Conservation (phyloP, 2,113 vertebrate species). For the Pao palembangensis region DNA sequence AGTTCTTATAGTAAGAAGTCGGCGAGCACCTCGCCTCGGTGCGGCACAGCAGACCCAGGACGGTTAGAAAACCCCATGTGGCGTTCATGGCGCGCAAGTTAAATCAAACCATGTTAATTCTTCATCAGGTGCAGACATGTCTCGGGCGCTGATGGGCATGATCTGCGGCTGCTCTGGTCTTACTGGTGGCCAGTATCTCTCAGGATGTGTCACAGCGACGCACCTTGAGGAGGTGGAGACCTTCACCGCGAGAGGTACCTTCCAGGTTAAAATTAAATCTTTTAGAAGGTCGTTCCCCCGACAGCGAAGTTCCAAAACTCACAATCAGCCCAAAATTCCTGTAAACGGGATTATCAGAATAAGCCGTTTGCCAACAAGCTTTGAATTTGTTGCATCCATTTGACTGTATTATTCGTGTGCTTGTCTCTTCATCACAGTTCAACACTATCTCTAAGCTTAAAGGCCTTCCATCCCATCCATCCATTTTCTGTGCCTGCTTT, state of each 20-base stretch:
- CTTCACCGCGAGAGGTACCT: conserved; percentile 8
- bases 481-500: no score
- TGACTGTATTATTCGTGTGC: not conserved
- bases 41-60: conserved; percentile 61
- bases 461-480: no score
- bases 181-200: conserved; percentile 24
- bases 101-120: conserved; percentile 39
- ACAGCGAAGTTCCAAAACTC: no score
- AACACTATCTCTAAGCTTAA: not conserved
- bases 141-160: not conserved
- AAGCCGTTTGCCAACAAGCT: conserved; percentile 5
- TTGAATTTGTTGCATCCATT: conserved; percentile 16
- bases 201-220: conserved; percentile 43
- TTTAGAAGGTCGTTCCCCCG: no score
- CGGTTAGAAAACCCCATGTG: conserved; percentile 64
- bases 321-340: no score
- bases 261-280: no score
- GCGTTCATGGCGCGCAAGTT: conserved; percentile 73
- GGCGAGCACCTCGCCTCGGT: conserved; percentile 79
- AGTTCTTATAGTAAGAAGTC: conserved; percentile 83
- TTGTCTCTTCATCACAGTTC: not conserved
- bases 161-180: conserved; percentile 24
- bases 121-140: conserved; percentile 20
- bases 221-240: conserved; percentile 52
- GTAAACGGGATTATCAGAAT: conserved; percentile 29